A percentile compares a stretch with the other conserved stretches of the same genome.
These are phyloP conservation scores for Micrastur ruficollis DNA, from an alignment of 2,797 vertebrate genomes.

Conservation along the genomic window DNA sequence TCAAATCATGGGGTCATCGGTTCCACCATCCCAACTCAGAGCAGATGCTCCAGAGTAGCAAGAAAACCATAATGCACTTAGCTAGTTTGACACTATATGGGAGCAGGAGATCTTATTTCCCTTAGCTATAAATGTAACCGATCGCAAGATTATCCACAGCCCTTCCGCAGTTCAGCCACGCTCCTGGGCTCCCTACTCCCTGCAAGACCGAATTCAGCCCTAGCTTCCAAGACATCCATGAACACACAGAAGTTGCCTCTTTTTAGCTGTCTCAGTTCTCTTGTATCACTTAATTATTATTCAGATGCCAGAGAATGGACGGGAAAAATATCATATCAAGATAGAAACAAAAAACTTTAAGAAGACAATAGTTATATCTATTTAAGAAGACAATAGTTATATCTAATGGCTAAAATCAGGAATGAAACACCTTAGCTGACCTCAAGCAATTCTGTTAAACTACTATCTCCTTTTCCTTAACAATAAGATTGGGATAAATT, in stretches of 20 bases:
- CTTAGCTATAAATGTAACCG: neutral
- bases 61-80: neutral
- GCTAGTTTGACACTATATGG: neutral
- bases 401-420: neutral
- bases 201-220: neutral
- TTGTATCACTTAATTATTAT: neutral
- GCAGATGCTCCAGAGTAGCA: neutral
- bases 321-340: neutral
- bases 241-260: neutral
- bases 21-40: neutral
- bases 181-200: neutral
- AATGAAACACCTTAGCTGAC: neutral
- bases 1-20: neutral
- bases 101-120: slow-evolving; percentile 18
- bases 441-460: neutral
- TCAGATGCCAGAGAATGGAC: neutral
- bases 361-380: neutral
- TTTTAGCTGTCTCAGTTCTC: neutral
- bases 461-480: neutral
- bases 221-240: accelerated
- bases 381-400: neutral
- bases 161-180: accelerated
- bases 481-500: neutral
- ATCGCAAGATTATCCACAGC: neutral
- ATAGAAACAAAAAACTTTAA: neutral